Percentiles rank a stretch among this genome's conserved stretches.
Evolutionary conservation across 2,888 invertebrate species (phyloP).

Genomic region (Trissolcus japonicus): DNA sequence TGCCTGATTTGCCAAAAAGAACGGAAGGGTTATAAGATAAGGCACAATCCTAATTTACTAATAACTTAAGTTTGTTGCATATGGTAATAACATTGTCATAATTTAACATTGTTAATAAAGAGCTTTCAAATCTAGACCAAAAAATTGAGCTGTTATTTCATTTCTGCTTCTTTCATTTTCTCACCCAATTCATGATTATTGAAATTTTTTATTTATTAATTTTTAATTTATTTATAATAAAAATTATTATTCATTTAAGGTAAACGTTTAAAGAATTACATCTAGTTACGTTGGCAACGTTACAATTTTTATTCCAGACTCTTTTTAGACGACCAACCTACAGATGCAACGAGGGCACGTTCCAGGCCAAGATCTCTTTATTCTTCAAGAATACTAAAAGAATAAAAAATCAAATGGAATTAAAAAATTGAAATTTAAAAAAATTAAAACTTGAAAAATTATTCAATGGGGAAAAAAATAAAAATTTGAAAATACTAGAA

Average conservation of each 20-base stretch:
- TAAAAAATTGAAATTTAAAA: too few relatives aligned
- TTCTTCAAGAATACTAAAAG: constrained; percentile 10
- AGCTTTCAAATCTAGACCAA: constrained; percentile 33
- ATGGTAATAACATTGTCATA: constrained; percentile 63
- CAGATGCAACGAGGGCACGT: neutral
- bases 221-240: too few relatives aligned
- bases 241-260: too few relatives aligned
- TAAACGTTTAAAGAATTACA: too few relatives aligned
- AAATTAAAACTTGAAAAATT: neutral
- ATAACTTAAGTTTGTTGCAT: constrained; percentile 67
- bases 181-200: too few relatives aligned
- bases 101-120: constrained; percentile 73
- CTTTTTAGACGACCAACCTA: neutral
- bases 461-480: neutral
- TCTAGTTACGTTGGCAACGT: too few relatives aligned
- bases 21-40: constrained; percentile 65
- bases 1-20: constrained; percentile 80
- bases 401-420: neutral
- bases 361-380: constrained; percentile 11
- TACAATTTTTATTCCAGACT: constrained; percentile 5
- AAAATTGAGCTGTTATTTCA: too few relatives aligned
- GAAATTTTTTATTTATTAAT: too few relatives aligned
- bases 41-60: constrained; percentile 71
- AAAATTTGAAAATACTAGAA: too few relatives aligned
- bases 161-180: neutral